These are phyloP conservation scores for Ericerus pela DNA, from an alignment of 1,140 invertebrate species.

Conservation along the genomic window DNA sequence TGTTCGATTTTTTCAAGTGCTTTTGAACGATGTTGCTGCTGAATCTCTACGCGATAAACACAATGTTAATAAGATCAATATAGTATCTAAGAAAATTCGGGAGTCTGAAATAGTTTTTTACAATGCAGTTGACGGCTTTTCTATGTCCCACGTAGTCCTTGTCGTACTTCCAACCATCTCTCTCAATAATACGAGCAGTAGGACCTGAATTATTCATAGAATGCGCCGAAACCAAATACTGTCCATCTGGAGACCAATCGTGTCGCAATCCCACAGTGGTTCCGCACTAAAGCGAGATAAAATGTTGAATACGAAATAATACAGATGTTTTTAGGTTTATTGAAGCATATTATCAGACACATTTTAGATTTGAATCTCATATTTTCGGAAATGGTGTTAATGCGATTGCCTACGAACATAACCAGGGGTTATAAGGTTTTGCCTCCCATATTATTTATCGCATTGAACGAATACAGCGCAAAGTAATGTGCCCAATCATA, in stretches of 20 bases:
- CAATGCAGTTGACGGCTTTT: conserved; percentile 86
- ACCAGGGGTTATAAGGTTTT: too few species aligned
- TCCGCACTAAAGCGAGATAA: conserved; percentile 51
- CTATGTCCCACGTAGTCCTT: conserved; percentile 96
- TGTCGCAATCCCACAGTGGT: conserved; percentile 86
- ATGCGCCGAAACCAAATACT: conserved; percentile 89
- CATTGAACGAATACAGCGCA: too few species aligned
- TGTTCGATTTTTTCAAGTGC: conserved; percentile 39
- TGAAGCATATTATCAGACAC: too few species aligned
- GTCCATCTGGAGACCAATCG: conserved; percentile 95
- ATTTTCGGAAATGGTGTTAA: too few species aligned
- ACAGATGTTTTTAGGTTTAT: too few species aligned
- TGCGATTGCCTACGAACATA: too few species aligned
- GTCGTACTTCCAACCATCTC: conserved; percentile 78
- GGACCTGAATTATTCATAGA: conserved; percentile 96
- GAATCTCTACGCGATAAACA: conserved; percentile 45
- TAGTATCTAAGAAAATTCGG: conserved; percentile 9
- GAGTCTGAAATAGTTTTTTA: conserved; percentile 33
- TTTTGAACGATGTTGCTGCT: conserved; percentile 53
- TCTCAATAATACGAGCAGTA: conserved; percentile 81
- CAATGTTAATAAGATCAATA: conserved; percentile 19
- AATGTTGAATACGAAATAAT: too few species aligned
- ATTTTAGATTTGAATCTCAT: too few species aligned
- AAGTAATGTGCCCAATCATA: too few species aligned
- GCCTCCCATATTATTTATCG: too few species aligned